Percentiles rank a stretch among this genome's conserved stretches.
Evolutionary conservation across 1,140 invertebrate species (phyloP).

Genomic region (Forficula auricularia): DNA sequence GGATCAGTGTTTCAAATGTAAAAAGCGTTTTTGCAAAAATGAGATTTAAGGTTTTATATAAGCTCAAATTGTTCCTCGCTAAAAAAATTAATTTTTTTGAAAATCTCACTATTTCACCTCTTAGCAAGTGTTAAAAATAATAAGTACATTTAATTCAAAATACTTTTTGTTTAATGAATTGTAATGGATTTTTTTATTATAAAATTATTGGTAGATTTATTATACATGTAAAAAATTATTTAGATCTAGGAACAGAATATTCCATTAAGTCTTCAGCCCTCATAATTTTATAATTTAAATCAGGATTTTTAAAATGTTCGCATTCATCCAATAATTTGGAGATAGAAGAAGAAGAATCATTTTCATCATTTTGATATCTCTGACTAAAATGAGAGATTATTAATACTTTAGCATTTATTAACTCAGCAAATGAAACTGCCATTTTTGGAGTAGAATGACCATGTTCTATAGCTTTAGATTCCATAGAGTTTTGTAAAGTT

Average conservation of each 20-base stretch:
- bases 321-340: neutral
- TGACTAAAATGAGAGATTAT: slow-evolving; percentile 31
- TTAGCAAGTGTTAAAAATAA: too few relatives aligned
- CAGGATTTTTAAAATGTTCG: neutral
- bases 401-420: slow-evolving; percentile 21
- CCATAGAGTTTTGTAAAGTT: slow-evolving; percentile 23
- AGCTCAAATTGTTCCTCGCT: too few relatives aligned
- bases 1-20: too few relatives aligned
- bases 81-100: too few relatives aligned
- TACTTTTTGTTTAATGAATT: too few relatives aligned
- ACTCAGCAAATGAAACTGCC: slow-evolving; percentile 24
- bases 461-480: slow-evolving; percentile 23
- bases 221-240: too few relatives aligned
- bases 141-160: too few relatives aligned
- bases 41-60: too few relatives aligned
- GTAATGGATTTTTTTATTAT: too few relatives aligned
- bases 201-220: too few relatives aligned
- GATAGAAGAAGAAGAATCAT: neutral
- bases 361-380: slow-evolving; percentile 19
- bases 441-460: slow-evolving; percentile 31
- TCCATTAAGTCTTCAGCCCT: slow-evolving; percentile 2
- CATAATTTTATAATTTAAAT: neutral
- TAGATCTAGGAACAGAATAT: neutral
- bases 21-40: too few relatives aligned
- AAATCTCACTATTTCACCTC: too few relatives aligned